These are phyloP conservation scores for Zaprionus nigranus DNA, from an alignment of 1,140 invertebrate genomes.

Conservation along the genomic window DNA sequence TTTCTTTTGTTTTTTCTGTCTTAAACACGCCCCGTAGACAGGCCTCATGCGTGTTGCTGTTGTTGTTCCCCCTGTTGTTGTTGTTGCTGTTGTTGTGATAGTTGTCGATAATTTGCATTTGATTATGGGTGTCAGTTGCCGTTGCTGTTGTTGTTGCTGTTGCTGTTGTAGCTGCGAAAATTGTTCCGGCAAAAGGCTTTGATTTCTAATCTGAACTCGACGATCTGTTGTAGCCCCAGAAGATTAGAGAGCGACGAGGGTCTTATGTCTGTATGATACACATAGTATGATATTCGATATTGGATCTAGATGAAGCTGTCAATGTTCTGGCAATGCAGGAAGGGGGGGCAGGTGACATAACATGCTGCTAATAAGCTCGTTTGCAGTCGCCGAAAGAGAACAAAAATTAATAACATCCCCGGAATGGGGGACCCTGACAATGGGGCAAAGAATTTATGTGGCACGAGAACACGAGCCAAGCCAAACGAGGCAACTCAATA, in stretches of 20 bases:
- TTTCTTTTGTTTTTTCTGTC: constrained; percentile 64
- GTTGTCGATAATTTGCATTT: constrained; percentile 79
- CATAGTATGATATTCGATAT: constrained; percentile 67
- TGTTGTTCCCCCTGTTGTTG: constrained; percentile 9
- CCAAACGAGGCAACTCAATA: constrained; percentile 65
- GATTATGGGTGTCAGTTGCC: constrained; percentile 61
- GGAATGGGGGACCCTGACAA: constrained; percentile 25
- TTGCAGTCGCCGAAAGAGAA: constrained; percentile 36
- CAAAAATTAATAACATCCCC: constrained; percentile 69
- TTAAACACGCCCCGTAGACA: constrained; percentile 58
- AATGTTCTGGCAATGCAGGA: constrained; percentile 47
- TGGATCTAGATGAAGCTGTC: constrained; percentile 60
- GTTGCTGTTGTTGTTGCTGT: constrained; percentile 31
- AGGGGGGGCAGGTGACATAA: constrained; percentile 20
- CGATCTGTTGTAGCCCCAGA: constrained; percentile 62
- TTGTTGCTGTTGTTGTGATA: constrained; percentile 40
- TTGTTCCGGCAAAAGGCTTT: constrained; percentile 75
- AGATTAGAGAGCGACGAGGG: constrained; percentile 67
- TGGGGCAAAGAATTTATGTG: constrained; percentile 48
- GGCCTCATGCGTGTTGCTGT: constrained; percentile 16
- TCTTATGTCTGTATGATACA: constrained; percentile 17
- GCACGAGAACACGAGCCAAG: constrained; percentile 15
- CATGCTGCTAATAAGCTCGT: constrained; percentile 74
- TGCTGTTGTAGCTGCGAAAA: constrained; percentile 63
- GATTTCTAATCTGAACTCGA: constrained; percentile 65